Evolutionary conservation across 2,797 vertebrate species (phyloP).

Genomic region (Dipus sagitta): DNA sequence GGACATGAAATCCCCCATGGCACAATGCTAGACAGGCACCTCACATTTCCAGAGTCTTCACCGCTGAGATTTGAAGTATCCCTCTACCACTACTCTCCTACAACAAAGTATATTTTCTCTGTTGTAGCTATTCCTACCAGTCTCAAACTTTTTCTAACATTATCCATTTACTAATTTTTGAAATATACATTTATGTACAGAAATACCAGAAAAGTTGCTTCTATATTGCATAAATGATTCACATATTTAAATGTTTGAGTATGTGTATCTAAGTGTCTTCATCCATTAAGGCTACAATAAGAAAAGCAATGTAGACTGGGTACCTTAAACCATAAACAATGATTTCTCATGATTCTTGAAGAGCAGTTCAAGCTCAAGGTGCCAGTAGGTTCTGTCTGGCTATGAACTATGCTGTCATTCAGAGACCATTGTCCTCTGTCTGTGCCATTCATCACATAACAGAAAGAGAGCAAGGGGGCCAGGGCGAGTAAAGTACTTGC

Average conservation of each 20-base stretch:
- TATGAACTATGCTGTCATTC: neutral
- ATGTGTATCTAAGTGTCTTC: slow-evolving; percentile 34
- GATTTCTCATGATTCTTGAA: neutral
- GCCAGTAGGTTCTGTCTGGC: neutral
- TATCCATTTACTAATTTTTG: slow-evolving; percentile 4
- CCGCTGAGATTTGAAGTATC: too few species aligned
- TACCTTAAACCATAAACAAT: neutral
- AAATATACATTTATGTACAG: neutral
- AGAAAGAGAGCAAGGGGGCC: neutral
- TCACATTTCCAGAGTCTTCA: too few species aligned
- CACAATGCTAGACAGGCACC: too few species aligned
- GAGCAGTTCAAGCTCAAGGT: neutral
- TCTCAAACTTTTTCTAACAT: neutral
- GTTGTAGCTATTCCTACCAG: too few species aligned
- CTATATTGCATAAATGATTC: neutral
- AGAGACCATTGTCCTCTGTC: too few species aligned
- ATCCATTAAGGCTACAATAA: neutral
- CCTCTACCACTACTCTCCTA: too few species aligned
- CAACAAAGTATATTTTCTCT: too few species aligned
- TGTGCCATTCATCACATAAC: neutral
- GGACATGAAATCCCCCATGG: too few species aligned
- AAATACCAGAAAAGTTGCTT: neutral
- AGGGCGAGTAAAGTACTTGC: too few species aligned
- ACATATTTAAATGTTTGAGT: neutral
- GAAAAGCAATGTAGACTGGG: neutral